Base-by-base conservation (phyloP, 23 tunicate species). In the Oikopleura dioica region DNA sequence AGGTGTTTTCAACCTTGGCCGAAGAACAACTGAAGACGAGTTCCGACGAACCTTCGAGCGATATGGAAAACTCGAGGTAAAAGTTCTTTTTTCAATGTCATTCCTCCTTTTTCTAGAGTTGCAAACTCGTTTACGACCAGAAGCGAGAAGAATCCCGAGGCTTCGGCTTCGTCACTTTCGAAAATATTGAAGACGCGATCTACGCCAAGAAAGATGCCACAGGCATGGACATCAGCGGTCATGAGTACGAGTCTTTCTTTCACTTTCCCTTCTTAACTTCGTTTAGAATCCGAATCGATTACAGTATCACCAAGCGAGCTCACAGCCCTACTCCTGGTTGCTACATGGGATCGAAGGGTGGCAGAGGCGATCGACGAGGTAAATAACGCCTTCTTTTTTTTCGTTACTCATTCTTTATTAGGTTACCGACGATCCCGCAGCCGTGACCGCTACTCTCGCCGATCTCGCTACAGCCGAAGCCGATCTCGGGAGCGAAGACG, bases 321-420 rank as follows among this genome's bases (percentile, higher is more conserved):
- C 97, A 91, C 69, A 91, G 92, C 23, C 97, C 97, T 1, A 91
- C 97, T 32, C 97, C 97, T 36, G 97, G 97, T 26, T 87, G 85
- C 28, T 91, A 91, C 77, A 91, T 91, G 37, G 97, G 97, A 59
- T 63, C 85, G 37, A 89, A 89, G 84, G 82, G 79, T 26, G 79
- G 55, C 1, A 37, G 37, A 16, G 26, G 78, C 16, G 77, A 37
- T 1, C 78, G 75, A 26, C 23, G 82, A n/a, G 26, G 59, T 51
- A 51, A 51, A 51, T 51, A 28, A n/a, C 0, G 26, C 59, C 59
- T 51, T 51, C 59, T n/a, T n/a, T n/a, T n/a, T n/a, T n/a, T n/a
- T n/a, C n/a, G n/a, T n/a, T n/a, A n/a, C n/a, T n/a, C n/a, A n/a
- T n/a, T n/a, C n/a, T n/a, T n/a, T n/a, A 28, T 51, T 28, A 28